These are phyloP conservation scores for Drosophila gunungcola DNA, from an alignment of 1,140 invertebrate genomes.

Conservation along the genomic window DNA sequence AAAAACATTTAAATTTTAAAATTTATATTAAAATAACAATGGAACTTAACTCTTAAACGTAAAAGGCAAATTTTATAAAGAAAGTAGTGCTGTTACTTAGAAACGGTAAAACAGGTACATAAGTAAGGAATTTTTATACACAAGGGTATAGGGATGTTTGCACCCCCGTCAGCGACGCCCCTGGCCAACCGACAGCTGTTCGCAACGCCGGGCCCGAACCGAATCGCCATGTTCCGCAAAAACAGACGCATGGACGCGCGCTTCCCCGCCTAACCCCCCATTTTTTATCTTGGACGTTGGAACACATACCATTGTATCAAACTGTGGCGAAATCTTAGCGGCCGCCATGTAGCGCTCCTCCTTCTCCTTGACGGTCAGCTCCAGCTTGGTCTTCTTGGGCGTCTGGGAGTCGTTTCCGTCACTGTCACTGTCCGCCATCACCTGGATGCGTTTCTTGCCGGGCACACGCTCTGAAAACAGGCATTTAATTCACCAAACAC, in stretches of 20 bases:
- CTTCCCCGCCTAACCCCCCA: conserved; percentile 12
- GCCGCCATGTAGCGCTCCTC: conserved; percentile 80
- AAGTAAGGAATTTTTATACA: not conserved
- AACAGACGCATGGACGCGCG: conserved; percentile 36
- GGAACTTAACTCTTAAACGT: too few relatives aligned
- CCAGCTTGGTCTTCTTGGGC: conserved; percentile 69
- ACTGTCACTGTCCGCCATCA: conserved; percentile 80
- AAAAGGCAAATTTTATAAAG: too few relatives aligned
- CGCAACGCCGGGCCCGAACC: conserved; percentile 47
- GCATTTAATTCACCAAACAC: not conserved
- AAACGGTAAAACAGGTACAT: not conserved
- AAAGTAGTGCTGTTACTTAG: not conserved
- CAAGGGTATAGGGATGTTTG: conserved; percentile 5
- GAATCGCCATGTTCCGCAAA: conserved; percentile 63
- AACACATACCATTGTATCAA: conserved; percentile 80
- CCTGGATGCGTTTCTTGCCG: conserved; percentile 79
- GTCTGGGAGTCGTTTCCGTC: conserved; percentile 66
- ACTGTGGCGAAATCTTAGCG: conserved; percentile 75
- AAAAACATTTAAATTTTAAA: too few relatives aligned
- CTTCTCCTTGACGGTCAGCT: conserved; percentile 77
- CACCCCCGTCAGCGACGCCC: conserved; percentile 25
- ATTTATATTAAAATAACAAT: too few relatives aligned
- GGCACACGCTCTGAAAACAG: conserved; percentile 68
- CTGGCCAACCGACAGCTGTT: conserved; percentile 66
- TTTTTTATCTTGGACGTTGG: not conserved